Conservation (phyloP, 2,888 invertebrate genomes). For the Selenia dentaria region DNA sequence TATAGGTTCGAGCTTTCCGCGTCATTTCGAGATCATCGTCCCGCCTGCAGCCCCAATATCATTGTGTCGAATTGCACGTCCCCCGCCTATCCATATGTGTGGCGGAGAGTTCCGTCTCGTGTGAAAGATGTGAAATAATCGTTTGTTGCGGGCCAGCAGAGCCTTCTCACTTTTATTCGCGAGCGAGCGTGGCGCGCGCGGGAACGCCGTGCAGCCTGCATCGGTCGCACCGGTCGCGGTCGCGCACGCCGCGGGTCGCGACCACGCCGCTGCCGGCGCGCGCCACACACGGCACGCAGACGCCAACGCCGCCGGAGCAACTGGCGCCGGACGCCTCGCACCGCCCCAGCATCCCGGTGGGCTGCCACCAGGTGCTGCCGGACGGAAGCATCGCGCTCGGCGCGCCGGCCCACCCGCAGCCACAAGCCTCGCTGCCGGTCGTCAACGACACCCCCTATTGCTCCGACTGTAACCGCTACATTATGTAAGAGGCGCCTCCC, state of each 20-base stretch:
- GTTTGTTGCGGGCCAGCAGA: conserved; percentile 73
- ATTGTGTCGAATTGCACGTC: conserved; percentile 36
- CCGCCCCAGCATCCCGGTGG: conserved; percentile 82
- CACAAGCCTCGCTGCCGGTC: conserved; percentile 61
- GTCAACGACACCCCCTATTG: conserved; percentile 88
- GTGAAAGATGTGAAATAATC: conserved; percentile 49
- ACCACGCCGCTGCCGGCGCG: conserved; percentile 69
- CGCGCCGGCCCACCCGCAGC: conserved; percentile 57
- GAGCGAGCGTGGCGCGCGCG: conserved; percentile 90
- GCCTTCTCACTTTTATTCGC: conserved; percentile 88
- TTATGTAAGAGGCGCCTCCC: conserved; percentile 90
- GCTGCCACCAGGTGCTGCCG: conserved; percentile 78
- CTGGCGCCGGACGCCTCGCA: conserved; percentile 63
- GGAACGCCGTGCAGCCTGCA: conserved; percentile 86
- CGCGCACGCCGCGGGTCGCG: conserved; percentile 67
- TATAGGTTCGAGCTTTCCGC: conserved; percentile 5
- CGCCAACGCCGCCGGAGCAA: conserved; percentile 54
- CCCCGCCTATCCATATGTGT: not conserved
- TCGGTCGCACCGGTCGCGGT: conserved; percentile 72
- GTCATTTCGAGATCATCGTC: conserved; percentile 12
- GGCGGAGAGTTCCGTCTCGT: not conserved
- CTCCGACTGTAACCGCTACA: conserved; percentile 93
- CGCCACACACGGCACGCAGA: conserved; percentile 74
- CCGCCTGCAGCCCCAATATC: conserved; percentile 26
- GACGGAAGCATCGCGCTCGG: conserved; percentile 80